phyloP scores from a whole-genome alignment of 2,113 vertebrate genomes.

The Microcebus murinus region DNA sequence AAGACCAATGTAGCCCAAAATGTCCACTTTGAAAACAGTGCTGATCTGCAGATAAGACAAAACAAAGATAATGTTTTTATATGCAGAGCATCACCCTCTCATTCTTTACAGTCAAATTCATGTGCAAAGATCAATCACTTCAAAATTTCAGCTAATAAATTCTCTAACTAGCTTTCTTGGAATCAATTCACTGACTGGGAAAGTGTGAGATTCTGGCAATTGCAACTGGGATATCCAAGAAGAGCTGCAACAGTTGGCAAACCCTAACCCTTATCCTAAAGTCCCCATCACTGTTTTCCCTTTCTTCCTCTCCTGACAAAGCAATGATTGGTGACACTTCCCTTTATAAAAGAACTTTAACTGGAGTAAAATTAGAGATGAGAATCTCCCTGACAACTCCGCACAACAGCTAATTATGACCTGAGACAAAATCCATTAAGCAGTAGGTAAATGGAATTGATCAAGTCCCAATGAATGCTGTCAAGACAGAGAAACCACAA shows the following conservation, averaged over 20 bases:
- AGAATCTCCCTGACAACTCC: background rate
- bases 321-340: background rate
- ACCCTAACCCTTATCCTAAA: background rate
- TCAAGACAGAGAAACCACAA: background rate
- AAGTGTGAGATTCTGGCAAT: background rate
- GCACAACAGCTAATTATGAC: background rate
- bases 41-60: conserved; percentile 15
- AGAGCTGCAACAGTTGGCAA: background rate
- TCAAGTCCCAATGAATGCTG: background rate
- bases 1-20: background rate
- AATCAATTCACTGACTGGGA: background rate
- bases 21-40: background rate
- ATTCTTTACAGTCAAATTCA: conserved; percentile 17
- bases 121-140: conserved; percentile 16
- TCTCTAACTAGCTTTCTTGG: background rate
- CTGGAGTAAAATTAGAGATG: background rate
- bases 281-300: background rate
- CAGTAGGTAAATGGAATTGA: background rate
- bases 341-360: conserved; percentile 2
- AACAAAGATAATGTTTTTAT: background rate
- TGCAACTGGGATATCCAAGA: background rate
- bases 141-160: conserved; percentile 24
- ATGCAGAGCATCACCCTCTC: background rate
- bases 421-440: background rate
- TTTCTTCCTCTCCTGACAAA: background rate